Conservation (phyloP, 2,888 invertebrate genomes). For the Drosophila pseudotakahashii region DNA sequence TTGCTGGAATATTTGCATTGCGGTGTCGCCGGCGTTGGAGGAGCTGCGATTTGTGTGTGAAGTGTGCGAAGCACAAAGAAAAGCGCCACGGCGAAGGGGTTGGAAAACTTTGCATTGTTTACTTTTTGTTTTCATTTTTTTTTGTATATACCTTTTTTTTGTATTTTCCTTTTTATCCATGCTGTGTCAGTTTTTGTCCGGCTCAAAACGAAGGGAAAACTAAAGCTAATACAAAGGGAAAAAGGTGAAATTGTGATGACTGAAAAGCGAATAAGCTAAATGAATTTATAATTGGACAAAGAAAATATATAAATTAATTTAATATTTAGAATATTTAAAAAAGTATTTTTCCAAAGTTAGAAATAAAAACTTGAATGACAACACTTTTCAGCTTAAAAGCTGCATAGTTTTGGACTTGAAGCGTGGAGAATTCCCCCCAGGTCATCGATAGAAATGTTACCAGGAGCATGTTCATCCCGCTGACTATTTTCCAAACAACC, state of each 20-base stretch:
- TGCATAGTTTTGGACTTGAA: neutral
- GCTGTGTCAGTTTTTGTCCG: neutral
- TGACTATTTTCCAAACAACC: neutral
- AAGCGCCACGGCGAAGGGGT: constrained; percentile 20
- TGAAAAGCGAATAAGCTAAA: neutral
- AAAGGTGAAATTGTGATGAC: neutral
- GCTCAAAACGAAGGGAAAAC: neutral
- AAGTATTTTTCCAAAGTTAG: neutral
- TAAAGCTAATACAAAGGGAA: neutral
- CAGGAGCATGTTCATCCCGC: constrained; percentile 57
- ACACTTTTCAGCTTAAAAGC: neutral
- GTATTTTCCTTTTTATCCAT: constrained; percentile 16
- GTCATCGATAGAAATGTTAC: constrained; percentile 60
- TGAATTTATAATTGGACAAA: neutral
- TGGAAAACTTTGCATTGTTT: constrained; percentile 65
- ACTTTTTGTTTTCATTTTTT: constrained; percentile 67
- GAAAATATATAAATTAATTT: too few species aligned
- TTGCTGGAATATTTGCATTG: constrained; percentile 76
- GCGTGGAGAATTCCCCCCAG: neutral
- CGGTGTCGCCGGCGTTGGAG: constrained; percentile 61
- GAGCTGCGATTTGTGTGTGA: constrained; percentile 63
- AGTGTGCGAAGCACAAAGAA: constrained; percentile 48
- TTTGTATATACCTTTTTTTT: constrained; percentile 41
- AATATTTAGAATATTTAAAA: neutral
- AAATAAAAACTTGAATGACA: too few species aligned